A percentile compares a stretch with the other conserved stretches of the same genome.
These are phyloP conservation scores for Parazoanthus atlanticus DNA, from an alignment of 92 coral and sea anemone species.

Conservation along the genomic window DNA sequence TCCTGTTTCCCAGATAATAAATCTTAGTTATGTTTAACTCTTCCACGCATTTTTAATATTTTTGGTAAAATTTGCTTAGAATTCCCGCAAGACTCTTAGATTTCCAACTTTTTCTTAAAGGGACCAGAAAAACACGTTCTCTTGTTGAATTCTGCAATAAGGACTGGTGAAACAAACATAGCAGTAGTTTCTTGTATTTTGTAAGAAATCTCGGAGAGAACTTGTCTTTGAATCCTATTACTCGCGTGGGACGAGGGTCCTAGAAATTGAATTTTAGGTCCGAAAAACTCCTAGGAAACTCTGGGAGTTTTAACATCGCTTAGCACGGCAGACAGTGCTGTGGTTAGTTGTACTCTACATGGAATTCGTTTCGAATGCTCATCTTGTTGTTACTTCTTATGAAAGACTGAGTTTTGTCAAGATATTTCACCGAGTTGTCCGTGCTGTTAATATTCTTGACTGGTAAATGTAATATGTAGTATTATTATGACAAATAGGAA, in stretches of 20 bases:
- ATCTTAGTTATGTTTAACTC: no score
- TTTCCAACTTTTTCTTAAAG: no score
- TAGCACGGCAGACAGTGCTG: neutral
- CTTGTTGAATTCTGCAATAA: no score
- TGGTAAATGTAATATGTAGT: slow-evolving; percentile 17
- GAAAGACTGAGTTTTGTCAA: neutral
- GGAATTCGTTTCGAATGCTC: neutral
- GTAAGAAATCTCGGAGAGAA: neutral
- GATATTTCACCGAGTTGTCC: neutral
- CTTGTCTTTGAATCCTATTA: neutral
- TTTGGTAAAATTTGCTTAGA: no score
- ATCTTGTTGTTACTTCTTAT: neutral
- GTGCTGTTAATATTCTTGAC: neutral
- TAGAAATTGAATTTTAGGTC: neutral
- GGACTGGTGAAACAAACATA: neutral
- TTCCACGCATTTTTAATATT: no score
- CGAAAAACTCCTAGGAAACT: neutral
- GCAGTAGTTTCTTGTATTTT: no score
- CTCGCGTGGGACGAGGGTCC: neutral
- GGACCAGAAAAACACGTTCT: neutral
- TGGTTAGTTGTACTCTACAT: neutral
- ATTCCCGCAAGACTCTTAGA: neutral
- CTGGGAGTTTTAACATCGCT: neutral
- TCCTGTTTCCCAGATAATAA: neutral
- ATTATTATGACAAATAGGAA: neutral